These are phyloP conservation scores for Steromphala cineraria DNA, from an alignment of 2,888 invertebrate genomes.

Conservation along the genomic window DNA sequence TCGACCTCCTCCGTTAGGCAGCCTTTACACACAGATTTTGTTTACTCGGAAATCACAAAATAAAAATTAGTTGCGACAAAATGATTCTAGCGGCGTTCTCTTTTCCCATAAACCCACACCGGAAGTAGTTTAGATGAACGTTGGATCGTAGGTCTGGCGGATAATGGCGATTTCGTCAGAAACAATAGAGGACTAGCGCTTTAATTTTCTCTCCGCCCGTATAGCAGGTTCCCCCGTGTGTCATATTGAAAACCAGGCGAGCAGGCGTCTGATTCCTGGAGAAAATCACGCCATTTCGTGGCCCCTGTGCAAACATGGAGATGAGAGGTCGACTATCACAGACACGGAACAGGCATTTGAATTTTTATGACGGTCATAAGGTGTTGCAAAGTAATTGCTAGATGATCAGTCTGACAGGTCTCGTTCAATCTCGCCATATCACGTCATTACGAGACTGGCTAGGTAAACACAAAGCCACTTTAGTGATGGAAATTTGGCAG, in stretches of 20 bases:
- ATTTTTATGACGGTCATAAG: conserved; percentile 14
- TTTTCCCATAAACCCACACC: conserved; percentile 9
- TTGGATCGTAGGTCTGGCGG: conserved; percentile 1
- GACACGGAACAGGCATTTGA: conserved; percentile 15
- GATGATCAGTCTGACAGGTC: not conserved
- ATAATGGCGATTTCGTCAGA: conserved; percentile 17
- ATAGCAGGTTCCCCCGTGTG: not conserved
- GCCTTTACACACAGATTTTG: not conserved
- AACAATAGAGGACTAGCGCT: not conserved
- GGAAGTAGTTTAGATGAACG: conserved; percentile 15
- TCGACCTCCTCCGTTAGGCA: not conserved
- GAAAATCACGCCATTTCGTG: conserved; percentile 20
- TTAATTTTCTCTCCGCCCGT: conserved; percentile 11
- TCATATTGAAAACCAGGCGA: not conserved
- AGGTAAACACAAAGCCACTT: conserved; percentile 11
- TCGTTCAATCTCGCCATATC: conserved; percentile 14
- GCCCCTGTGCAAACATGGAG: conserved; percentile 11
- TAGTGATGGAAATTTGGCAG: conserved; percentile 6
- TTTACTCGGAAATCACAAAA: conserved; percentile 19
- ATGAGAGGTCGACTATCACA: not conserved
- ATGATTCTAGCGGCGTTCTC: conserved; percentile 9
- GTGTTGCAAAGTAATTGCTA: not conserved
- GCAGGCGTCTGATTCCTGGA: not conserved
- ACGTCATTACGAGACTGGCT: not conserved
- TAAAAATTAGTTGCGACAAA: conserved; percentile 7